phyloP scores from a whole-genome alignment of 2,888 invertebrate species.

The Drosophila quinaria region DNA sequence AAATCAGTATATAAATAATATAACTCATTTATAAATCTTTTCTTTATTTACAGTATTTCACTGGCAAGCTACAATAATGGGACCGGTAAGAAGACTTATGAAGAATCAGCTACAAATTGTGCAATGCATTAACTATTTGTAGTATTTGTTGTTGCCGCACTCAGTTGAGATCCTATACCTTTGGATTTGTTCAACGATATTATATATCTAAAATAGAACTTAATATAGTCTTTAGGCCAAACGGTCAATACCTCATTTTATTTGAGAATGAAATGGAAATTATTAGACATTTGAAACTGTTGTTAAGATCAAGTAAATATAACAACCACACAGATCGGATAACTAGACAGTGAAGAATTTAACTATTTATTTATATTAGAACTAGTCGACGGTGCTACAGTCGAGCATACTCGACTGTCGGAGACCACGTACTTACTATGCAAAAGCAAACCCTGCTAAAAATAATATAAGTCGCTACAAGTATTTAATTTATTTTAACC shows the following conservation, averaged over 20 bases:
- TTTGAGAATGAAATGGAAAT: not conserved
- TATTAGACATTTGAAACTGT: not conserved
- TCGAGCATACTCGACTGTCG: no score
- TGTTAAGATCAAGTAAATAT: constrained; percentile 3
- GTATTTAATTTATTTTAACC: no score
- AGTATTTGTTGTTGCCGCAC: not conserved
- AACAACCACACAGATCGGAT: not conserved
- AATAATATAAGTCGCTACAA: no score
- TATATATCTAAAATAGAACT: not conserved
- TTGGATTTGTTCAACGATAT: constrained; percentile 8
- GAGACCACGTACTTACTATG: no score
- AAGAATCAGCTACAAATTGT: constrained; percentile 14
- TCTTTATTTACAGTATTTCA: constrained; percentile 96
- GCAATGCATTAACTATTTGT: constrained; percentile 12
- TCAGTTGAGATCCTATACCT: constrained; percentile 4
- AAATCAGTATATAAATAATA: constrained; percentile 18
- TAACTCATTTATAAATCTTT: constrained; percentile 57
- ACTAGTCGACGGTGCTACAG: no score
- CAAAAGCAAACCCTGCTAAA: no score
- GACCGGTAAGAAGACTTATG: constrained; percentile 88
- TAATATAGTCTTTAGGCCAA: not conserved
- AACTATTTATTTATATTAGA: no score
- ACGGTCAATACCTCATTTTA: not conserved
- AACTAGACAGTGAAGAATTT: not conserved
- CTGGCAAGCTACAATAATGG: constrained; percentile 99